phyloP scores from a whole-genome alignment of 1,140 invertebrate genomes.

The Pseudomyrmex pallidus region DNA sequence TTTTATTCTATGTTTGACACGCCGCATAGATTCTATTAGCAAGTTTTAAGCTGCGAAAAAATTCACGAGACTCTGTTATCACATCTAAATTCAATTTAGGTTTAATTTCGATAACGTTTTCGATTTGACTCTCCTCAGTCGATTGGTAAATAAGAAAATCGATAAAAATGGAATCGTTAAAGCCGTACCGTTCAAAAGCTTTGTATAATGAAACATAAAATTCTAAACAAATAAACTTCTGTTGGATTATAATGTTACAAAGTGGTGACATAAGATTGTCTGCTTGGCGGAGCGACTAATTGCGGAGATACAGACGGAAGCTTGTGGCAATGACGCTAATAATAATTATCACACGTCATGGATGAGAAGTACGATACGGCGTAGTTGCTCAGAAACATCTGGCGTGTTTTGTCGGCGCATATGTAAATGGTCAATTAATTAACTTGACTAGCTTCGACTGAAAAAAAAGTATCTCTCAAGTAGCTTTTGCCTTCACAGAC shows the following conservation, averaged over 20 bases:
- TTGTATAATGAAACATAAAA: neutral
- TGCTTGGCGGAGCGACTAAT: constrained; percentile 14
- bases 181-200: neutral
- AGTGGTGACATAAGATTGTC: neutral
- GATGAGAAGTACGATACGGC: neutral
- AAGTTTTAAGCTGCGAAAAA: neutral
- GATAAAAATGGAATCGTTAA: neutral
- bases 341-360: constrained; percentile 26
- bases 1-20: neutral
- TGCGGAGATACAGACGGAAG: constrained; percentile 18
- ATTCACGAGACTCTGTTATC: neutral
- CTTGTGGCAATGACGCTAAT: constrained; percentile 31
- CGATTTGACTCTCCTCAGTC: no score
- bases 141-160: no score
- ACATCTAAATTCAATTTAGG: neutral
- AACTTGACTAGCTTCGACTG: neutral
- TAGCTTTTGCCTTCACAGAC: no score
- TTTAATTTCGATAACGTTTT: neutral
- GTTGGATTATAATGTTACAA: neutral
- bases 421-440: constrained; percentile 39
- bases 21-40: neutral
- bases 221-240: neutral
- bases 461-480: no score
- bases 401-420: constrained; percentile 24
- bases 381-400: constrained; percentile 43